phyloP scores from a whole-genome alignment of 2,113 vertebrate species.

The Euleptes europaea region DNA sequence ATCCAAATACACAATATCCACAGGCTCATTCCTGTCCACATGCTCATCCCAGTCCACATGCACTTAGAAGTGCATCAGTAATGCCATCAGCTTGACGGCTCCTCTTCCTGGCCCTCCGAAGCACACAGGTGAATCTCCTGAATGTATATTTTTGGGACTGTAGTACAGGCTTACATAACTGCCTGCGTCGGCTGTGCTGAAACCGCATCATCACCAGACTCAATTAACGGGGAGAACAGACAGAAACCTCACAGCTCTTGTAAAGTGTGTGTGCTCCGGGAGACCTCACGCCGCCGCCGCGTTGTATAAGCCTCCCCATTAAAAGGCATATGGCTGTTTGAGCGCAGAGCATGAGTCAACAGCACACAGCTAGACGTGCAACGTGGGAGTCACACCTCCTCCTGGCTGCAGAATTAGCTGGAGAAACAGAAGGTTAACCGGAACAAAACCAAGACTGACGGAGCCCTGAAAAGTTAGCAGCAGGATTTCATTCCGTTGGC shows the following conservation, averaged over 20 bases:
- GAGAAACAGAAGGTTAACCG: conserved; percentile 71
- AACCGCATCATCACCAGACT: conserved; percentile 19
- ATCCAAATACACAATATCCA: too few relatives aligned
- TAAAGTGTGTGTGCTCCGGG: conserved; percentile 52
- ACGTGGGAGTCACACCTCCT: conserved; percentile 70
- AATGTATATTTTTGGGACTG: conserved; percentile 16
- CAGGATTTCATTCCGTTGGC: conserved; percentile 60
- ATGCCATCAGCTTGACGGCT: not conserved
- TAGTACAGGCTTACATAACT: conserved; percentile 34
- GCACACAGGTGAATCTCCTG: not conserved
- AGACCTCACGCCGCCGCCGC: conserved; percentile 49
- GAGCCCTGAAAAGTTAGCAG: conserved; percentile 69
- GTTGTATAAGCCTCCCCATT: conserved; percentile 63
- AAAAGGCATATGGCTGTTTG: conserved; percentile 58
- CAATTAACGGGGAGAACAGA: conserved; percentile 53
- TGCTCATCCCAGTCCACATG: too few relatives aligned
- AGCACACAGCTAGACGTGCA: conserved; percentile 63
- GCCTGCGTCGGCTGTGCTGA: not conserved
- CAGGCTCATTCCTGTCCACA: too few relatives aligned
- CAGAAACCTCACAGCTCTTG: conserved; percentile 46
- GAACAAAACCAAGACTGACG: conserved; percentile 67
- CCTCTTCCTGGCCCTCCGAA: not conserved
- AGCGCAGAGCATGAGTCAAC: conserved; percentile 65
- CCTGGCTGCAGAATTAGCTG: conserved; percentile 69
- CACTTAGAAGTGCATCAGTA: not conserved